Conservation (phyloP, 2,797 vertebrate genomes). For the Luscinia megarhynchos region DNA sequence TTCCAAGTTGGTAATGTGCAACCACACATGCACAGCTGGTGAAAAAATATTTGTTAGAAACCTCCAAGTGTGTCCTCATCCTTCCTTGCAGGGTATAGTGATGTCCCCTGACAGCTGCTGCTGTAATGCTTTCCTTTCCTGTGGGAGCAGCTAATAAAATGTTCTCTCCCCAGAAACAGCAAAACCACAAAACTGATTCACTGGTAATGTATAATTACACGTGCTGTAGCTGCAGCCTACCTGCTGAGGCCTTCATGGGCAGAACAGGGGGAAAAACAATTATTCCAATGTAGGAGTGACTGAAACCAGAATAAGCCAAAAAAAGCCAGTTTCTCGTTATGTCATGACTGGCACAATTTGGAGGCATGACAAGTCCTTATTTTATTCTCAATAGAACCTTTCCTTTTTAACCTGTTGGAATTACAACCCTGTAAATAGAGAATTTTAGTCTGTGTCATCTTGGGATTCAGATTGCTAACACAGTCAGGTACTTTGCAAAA, state of each 20-base stretch:
- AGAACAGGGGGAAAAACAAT: neutral
- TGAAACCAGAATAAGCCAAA: slow-evolving; percentile 3
- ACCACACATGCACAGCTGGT: neutral
- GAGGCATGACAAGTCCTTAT: neutral
- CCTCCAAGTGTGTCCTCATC: neutral
- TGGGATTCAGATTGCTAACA: neutral
- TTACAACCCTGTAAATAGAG: neutral
- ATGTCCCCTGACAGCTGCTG: neutral
- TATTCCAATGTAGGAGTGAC: neutral
- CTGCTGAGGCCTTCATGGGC: slow-evolving; percentile 23
- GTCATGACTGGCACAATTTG: neutral
- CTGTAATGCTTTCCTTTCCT: neutral
- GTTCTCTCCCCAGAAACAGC: neutral
- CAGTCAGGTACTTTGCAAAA: neutral
- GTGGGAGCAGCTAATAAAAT: slow-evolving; percentile 9
- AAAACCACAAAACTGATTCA: slow-evolving; percentile 13
- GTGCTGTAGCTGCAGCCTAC: slow-evolving; percentile 29
- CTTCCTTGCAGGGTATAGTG: neutral
- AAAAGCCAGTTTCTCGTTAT: neutral
- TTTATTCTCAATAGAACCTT: neutral
- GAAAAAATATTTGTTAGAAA: neutral
- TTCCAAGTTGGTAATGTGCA: neutral
- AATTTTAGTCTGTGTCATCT: neutral
- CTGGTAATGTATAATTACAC: slow-evolving; percentile 16
- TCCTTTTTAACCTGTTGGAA: neutral